phyloP scores from a whole-genome alignment of 2,113 vertebrate genomes.

The Ciconia maguari region DNA sequence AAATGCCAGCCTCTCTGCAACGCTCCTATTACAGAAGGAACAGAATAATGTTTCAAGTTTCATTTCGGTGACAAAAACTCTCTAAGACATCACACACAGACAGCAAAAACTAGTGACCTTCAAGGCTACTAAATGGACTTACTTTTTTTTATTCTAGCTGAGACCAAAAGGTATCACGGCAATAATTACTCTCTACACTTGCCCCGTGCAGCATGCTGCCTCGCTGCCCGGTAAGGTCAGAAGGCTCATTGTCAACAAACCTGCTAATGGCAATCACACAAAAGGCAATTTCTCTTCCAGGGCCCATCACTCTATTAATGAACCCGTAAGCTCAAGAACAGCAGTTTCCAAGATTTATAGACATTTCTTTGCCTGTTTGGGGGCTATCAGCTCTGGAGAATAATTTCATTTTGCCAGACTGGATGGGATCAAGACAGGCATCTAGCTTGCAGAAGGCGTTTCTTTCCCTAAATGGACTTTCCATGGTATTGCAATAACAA shows the following conservation, averaged over 20 bases:
- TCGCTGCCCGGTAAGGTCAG: slow-evolving; percentile 34
- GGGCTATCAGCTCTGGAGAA: not conserved
- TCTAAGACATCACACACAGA: not conserved
- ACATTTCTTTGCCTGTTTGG: not conserved
- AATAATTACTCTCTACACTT: not conserved
- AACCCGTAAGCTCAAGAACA: slow-evolving; percentile 29
- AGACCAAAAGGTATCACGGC: not conserved
- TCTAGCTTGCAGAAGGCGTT: not conserved
- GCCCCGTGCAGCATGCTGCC: not conserved
- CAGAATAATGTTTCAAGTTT: not conserved
- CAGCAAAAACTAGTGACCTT: not conserved
- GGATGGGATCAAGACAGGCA: not conserved
- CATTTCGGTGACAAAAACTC: not conserved
- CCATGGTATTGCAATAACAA: not conserved
- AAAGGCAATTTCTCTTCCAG: slow-evolving; percentile 60
- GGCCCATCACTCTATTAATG: slow-evolving; percentile 53
- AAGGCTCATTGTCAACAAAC: slow-evolving; percentile 55
- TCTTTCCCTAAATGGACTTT: not conserved
- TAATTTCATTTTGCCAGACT: not conserved
- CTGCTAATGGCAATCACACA: slow-evolving; percentile 49
- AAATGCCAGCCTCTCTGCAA: not conserved
- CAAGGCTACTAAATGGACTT: not conserved
- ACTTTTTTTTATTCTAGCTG: not conserved
- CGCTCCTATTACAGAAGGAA: not conserved
- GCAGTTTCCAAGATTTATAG: slow-evolving; percentile 57